These are phyloP conservation scores for Plodia interpunctella DNA, from an alignment of 1,140 invertebrate species.

Conservation along the genomic window DNA sequence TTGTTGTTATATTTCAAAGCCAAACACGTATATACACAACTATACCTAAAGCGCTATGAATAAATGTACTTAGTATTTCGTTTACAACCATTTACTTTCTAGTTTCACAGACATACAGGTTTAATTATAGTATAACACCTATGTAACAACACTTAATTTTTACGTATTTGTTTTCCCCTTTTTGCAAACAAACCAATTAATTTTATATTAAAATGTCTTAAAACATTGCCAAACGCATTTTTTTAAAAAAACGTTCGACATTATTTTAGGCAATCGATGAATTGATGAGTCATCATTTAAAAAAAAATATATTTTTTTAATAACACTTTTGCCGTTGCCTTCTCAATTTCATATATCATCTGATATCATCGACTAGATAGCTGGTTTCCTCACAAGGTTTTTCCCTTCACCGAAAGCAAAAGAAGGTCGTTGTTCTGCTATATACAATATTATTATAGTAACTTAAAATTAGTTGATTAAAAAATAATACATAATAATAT, in stretches of 20 bases:
- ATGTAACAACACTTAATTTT: constrained; percentile 17
- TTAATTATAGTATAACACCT: constrained; percentile 10
- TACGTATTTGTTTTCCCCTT: constrained; percentile 23
- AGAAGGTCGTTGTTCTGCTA: too few relatives aligned
- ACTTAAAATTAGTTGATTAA: too few relatives aligned
- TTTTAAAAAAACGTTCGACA: neutral
- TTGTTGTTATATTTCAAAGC: neutral
- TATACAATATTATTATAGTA: too few relatives aligned
- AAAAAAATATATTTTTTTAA: neutral
- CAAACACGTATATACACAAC: constrained; percentile 8
- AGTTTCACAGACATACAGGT: constrained; percentile 10
- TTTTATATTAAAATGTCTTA: neutral
- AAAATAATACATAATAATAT: too few relatives aligned
- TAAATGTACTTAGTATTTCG: constrained; percentile 3
- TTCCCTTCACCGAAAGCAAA: too few relatives aligned
- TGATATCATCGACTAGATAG: too few relatives aligned
- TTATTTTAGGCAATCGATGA: neutral
- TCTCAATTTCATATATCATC: too few relatives aligned
- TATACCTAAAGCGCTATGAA: neutral
- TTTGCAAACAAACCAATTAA: constrained; percentile 15
- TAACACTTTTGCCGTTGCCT: too few relatives aligned
- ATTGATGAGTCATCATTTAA: neutral
- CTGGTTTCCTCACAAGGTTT: too few relatives aligned
- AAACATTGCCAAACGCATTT: constrained; percentile 3
- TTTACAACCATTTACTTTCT: constrained; percentile 12